A percentile compares a stretch with the other conserved stretches of the same genome.
Conservation (phyloP, 1,140 invertebrate genomes). For the Arctopsyche grandis region DNA sequence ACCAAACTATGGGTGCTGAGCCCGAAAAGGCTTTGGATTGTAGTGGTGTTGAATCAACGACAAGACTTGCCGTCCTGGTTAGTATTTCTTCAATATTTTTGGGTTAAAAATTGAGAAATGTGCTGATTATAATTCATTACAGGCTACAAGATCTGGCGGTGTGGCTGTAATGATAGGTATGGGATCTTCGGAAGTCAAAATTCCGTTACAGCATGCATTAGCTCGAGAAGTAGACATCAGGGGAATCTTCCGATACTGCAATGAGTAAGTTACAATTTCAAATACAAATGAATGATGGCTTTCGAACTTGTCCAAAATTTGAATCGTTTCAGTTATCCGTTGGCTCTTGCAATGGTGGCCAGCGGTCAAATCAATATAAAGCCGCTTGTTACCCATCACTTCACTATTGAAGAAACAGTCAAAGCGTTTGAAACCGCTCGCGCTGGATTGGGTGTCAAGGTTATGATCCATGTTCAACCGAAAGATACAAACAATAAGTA, state of each 20-base stretch:
- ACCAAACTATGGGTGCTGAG: slow-evolving; percentile 70
- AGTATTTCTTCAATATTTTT: slow-evolving; percentile 56
- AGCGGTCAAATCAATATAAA: slow-evolving; percentile 87
- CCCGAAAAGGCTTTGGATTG: slow-evolving; percentile 90
- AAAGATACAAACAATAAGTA: slow-evolving; percentile 64
- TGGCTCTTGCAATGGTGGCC: slow-evolving; percentile 85
- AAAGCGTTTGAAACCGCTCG: slow-evolving; percentile 89
- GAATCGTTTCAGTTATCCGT: slow-evolving; percentile 76
- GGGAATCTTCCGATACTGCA: slow-evolving; percentile 91
- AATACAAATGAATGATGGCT: slow-evolving; percentile 19
- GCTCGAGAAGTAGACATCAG: slow-evolving; percentile 89
- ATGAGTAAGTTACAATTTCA: slow-evolving; percentile 74
- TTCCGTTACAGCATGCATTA: slow-evolving; percentile 85
- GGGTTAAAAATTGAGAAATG: background rate
- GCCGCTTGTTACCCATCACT: slow-evolving; percentile 91
- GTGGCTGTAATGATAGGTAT: slow-evolving; percentile 86
- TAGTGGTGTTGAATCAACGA: slow-evolving; percentile 83
- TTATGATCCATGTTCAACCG: slow-evolving; percentile 88
- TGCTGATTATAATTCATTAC: slow-evolving; percentile 51
- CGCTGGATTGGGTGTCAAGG: slow-evolving; percentile 81
- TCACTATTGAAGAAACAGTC: slow-evolving; percentile 82
- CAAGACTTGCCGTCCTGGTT: slow-evolving; percentile 81
- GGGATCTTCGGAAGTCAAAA: slow-evolving; percentile 78
- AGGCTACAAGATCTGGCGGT: slow-evolving; percentile 88
- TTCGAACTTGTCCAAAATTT: background rate